Evolutionary conservation across 2,888 invertebrate species (phyloP).

Genomic region (Polyploca ridens): DNA sequence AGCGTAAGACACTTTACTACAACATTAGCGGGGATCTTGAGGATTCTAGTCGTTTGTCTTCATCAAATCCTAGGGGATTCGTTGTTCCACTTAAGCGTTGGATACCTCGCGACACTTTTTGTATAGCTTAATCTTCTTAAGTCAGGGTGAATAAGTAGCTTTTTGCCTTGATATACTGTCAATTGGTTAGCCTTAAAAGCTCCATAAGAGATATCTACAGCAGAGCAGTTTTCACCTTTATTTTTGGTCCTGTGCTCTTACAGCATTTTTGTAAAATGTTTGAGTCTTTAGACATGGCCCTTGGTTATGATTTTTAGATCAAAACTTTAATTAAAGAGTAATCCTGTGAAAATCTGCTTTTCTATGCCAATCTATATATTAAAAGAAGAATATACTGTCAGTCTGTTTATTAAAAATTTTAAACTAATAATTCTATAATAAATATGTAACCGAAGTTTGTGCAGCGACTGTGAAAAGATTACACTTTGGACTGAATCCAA

Average conservation of each 20-base stretch:
- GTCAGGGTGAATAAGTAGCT: constrained; percentile 12
- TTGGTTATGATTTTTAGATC: too few species aligned
- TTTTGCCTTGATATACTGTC: constrained; percentile 16
- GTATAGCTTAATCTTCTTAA: constrained; percentile 12
- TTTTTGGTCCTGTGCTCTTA: too few species aligned
- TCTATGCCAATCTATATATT: too few species aligned
- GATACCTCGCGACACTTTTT: constrained; percentile 25
- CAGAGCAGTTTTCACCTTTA: too few species aligned
- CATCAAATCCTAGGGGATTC: constrained; percentile 26
- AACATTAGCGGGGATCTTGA: constrained; percentile 25
- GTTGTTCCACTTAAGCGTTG: constrained; percentile 12
- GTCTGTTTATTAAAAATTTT: neutral
- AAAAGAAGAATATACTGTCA: neutral
- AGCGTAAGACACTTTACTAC: constrained; percentile 20
- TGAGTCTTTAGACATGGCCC: too few species aligned
- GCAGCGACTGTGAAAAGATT: constrained; percentile 28
- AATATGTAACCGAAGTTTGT: constrained; percentile 12
- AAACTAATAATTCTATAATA: neutral
- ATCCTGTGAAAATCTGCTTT: too few species aligned
- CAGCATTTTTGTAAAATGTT: too few species aligned
- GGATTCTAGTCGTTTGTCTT: constrained; percentile 34
- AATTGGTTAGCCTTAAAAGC: neutral
- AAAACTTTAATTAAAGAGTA: too few species aligned
- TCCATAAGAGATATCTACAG: neutral
- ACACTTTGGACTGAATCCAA: constrained; percentile 24